Conservation (phyloP, 2,888 invertebrate species). For the Allophyes oxyacanthae region DNA sequence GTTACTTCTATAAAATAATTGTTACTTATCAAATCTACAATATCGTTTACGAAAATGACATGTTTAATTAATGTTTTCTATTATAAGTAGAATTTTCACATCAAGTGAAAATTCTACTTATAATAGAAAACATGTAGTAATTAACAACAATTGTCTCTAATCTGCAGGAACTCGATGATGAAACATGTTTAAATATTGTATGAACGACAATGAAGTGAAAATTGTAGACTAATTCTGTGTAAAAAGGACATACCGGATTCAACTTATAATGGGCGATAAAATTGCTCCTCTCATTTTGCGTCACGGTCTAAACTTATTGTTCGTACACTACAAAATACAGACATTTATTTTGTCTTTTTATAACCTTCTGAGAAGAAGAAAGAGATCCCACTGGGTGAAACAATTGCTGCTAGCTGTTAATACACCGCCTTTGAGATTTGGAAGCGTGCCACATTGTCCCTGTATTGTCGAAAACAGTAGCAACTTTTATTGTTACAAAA, state of each 20-base stretch:
- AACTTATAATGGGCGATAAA: conserved; percentile 33
- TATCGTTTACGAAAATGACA: not conserved
- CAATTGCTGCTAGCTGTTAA: conserved; percentile 67
- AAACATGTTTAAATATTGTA: conserved; percentile 15
- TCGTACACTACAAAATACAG: conserved; percentile 25
- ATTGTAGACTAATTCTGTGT: conserved; percentile 14
- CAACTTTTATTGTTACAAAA: conserved; percentile 66
- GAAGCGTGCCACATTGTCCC: conserved; percentile 63
- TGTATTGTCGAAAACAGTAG: conserved; percentile 69
- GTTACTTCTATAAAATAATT: conserved; percentile 18
- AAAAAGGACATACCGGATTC: conserved; percentile 12
- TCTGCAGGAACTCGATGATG: conserved; percentile 4
- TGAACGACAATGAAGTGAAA: conserved; percentile 15
- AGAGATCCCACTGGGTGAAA: conserved; percentile 68
- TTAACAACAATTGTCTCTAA: conserved; percentile 2
- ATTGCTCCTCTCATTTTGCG: conserved; percentile 26
- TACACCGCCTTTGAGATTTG: conserved; percentile 62
- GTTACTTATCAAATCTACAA: conserved; percentile 9
- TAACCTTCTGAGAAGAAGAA: conserved; percentile 48
- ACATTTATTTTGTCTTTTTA: conserved; percentile 34
- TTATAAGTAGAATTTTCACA: too few relatives aligned
- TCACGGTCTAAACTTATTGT: conserved; percentile 39
- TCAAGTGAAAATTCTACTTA: too few relatives aligned
- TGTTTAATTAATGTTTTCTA: too few relatives aligned
- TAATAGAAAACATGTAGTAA: not conserved